These are phyloP conservation scores for Danio aesculapii DNA, from an alignment of 2,797 vertebrate genomes.

Conservation along the genomic window DNA sequence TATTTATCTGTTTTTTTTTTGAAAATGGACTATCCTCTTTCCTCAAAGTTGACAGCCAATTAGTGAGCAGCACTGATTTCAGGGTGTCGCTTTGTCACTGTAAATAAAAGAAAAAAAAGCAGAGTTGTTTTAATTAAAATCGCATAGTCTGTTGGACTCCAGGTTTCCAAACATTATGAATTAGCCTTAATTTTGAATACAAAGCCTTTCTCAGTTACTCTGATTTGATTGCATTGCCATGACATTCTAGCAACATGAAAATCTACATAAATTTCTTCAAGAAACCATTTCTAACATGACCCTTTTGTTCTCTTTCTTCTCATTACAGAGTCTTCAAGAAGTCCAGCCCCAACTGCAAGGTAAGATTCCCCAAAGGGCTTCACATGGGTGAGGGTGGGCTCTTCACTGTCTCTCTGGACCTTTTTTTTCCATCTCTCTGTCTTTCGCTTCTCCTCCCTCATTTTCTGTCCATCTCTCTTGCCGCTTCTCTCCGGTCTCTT, in stretches of 20 bases:
- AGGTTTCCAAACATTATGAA: background rate
- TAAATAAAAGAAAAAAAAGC: too few relatives aligned
- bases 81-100: too few relatives aligned
- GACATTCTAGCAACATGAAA: too few relatives aligned
- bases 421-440: constrained; percentile 19
- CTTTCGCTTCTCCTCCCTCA: background rate
- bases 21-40: too few relatives aligned
- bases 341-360: constrained; percentile 79
- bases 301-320: background rate
- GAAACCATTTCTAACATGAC: background rate
- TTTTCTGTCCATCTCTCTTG: constrained; percentile 36
- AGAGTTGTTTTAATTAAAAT: too few relatives aligned
- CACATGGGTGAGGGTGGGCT: background rate
- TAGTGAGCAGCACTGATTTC: too few relatives aligned
- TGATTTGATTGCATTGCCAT: background rate
- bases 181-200: background rate
- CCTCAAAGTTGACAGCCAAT: too few relatives aligned
- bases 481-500: constrained; percentile 3
- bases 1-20: too few relatives aligned
- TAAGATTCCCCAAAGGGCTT: constrained; percentile 49
- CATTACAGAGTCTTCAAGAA: constrained; percentile 78
- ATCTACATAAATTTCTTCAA: background rate
- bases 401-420: constrained; percentile 27
- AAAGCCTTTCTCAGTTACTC: background rate
- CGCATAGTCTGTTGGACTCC: background rate